Evolutionary conservation across 2,113 vertebrate species (phyloP), one percentile per base, ranked within the genome.

Genomic region (Uria aalge): DNA sequence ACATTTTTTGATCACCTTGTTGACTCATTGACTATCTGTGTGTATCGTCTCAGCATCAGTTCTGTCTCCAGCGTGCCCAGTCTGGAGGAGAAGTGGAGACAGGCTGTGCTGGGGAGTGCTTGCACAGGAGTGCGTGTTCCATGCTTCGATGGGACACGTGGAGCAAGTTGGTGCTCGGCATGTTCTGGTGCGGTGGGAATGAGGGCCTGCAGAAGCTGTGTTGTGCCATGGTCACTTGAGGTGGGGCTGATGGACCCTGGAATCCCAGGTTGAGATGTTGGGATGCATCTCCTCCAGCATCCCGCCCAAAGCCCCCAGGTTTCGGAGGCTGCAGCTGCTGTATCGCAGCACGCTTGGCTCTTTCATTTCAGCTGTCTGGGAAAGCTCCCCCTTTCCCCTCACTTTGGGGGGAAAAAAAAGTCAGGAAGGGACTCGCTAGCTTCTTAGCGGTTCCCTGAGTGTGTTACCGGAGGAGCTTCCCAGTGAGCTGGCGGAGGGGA

Each of bases 91-190:
- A 72, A 56, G 5, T 76, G 92, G 88, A 85, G 82, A 30, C 40
- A 29, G 85, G 32, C 75, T 85, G 47, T 57, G 59, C 15, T 59
- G 69, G 24, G 66, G 60, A 90, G 38, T 12, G 30, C 20, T 56
- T 55, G 43, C 6, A 3, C 30, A 40, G 26, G 21, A 57, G 59
- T 15, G 45, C 3, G 0, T 45, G 36, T 80, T 69, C 45, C 0
- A 0, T 73, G 79, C 34, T 80, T 62, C 1, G 0, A 0, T 22
- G 68, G 72, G 47, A 78, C 1, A 2, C 3, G 1, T 3, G 38
- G 52, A 72, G n/a, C 48, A 64, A 29, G n/a, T 3, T 36, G 74
- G 30, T 1, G 6, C 30, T 66, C 22, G 17, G 27, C 27, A 53
- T 53, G 27, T 29, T 29, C 52, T 53, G 52, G 52, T 29, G 27